Evolutionary conservation across 1,140 invertebrate genomes (phyloP), one percentile per base, ranked within the genome.

Genomic region (Drosophila aff.): DNA sequence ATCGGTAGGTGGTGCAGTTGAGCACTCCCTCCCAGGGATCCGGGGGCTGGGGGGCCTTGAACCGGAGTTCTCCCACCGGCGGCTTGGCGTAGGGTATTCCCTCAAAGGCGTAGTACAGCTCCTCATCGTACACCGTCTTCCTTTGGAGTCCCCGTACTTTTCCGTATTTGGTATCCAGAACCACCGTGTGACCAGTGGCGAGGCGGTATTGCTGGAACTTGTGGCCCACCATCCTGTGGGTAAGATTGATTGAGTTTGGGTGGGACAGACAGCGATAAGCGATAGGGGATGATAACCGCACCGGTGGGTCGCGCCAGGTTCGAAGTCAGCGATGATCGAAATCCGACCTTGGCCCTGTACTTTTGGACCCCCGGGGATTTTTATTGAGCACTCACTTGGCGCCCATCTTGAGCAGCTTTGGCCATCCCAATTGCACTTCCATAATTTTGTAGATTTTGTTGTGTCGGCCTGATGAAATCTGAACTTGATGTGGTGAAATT

Each of bases 11-110:
- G n/a, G 93, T 87, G 6, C 94, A 94, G 57, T 94, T 93, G 49
- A 93, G 92, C 5, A 94, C 83, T 6, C 93, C 93, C 1, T 93
- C 75, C 94, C 94, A 95, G 46, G 87, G 81, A 44, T 93, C 91
- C 3, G 93, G 83, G 0, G 94, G 94, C n/a, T 94, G 80, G 1
- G 94, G 94, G 16, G 93, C 94, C 81, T 94, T 93, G 31, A 94
- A 94, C 61, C 93, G 94, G 82, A 92, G 85, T 9, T 94, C 91
- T 9, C 93, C 92, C 11, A 94, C 13, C 4, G 94, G 94, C 1
- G 94, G 94, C n/a, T 81, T 91, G 4, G 94, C 94, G 76, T 92
- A 94, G 0, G 94, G 94, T 74, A 92, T 92, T 1, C 91, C 89
- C 49, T 91, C 89, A 36, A 92, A 92, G 10, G 85, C 84, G n/a